Base-by-base conservation (phyloP, 2,888 invertebrate species). In the Temnothorax ravouxi region DNA sequence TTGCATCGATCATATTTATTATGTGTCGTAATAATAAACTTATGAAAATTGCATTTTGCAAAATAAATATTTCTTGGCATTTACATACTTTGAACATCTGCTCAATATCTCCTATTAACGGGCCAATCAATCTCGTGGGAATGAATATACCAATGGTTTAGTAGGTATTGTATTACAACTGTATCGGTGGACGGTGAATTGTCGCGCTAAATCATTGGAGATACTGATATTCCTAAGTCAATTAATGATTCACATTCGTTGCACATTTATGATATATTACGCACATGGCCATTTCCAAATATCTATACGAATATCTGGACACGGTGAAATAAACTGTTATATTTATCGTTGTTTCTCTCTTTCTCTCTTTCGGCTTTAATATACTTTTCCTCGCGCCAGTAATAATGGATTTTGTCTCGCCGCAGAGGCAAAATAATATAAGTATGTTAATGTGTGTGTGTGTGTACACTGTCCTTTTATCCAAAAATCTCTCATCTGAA, bases 141-240 rank as follows among this genome's bases (percentile, higher is more conserved):
- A 29, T 34, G 41, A 38, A 15, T 25, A 15, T 21, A 71, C 54
- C 29, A 61, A 52, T 77, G 64, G 29, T 50, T 86, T 72, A 77
- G 44, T n/a, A n/a, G n/a, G n/a, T 54, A 66, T 82, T 64, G 44
- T 54, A 66, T 82, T 64, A 72, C 61, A 84, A 84, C 56, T 69
- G 50, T 86, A 86, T 86, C 83, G 66, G 34, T 21, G 77, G 13
- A 52, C 25, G 64, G 72, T 47, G 59, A 29, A 74, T 79, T 69
- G 72, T 41, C 54, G 66, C 54, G 61, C 80, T 85, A 83, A 76
- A 86, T 86, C 80, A 86, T 82, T 71, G 67, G n/a, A 38, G 75
- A 62, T 66, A 54, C 21, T 83, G 52, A 75, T 54, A 71, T 61
- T 76, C 61, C 69, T 85, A 83, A 85, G 76, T 82, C 82, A 84